Evolutionary conservation across 2,797 vertebrate genomes (phyloP).

Genomic region (Clarias pachynema): DNA sequence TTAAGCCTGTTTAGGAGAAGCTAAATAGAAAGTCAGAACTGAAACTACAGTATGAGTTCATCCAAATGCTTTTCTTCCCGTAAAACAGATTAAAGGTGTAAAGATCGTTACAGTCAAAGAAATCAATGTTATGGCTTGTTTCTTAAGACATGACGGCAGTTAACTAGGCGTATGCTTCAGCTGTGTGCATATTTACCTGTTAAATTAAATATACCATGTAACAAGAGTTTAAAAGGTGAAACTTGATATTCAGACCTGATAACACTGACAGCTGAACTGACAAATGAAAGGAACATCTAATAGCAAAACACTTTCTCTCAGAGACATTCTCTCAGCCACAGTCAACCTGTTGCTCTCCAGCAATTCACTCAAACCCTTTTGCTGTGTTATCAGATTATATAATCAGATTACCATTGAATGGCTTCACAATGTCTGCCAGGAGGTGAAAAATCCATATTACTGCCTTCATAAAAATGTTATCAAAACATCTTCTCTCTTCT

Average conservation of each 20-base stretch:
- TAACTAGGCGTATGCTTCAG: not conserved
- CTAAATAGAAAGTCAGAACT: not conserved
- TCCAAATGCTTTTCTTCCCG: not conserved
- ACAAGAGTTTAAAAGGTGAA: not conserved
- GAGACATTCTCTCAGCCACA: not conserved
- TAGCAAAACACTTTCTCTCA: not conserved
- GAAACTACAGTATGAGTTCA: not conserved
- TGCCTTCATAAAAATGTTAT: too few species aligned
- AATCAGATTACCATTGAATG: conserved; percentile 9
- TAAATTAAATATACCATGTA: conserved; percentile 13
- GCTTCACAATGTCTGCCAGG: not conserved
- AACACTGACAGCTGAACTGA: not conserved
- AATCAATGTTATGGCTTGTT: not conserved
- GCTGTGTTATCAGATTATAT: conserved; percentile 11
- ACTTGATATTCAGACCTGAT: conserved; percentile 8
- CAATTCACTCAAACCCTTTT: not conserved
- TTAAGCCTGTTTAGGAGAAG: too few species aligned
- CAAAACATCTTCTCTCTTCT: not conserved
- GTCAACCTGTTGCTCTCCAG: not conserved
- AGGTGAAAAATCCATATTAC: not conserved
- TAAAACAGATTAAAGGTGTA: not conserved
- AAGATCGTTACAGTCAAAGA: not conserved
- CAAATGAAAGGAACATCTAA: not conserved
- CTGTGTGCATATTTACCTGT: not conserved
- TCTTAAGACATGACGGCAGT: not conserved